Conservation (phyloP, 2,888 invertebrate genomes). For the Caenorhabditis imperialis region DNA sequence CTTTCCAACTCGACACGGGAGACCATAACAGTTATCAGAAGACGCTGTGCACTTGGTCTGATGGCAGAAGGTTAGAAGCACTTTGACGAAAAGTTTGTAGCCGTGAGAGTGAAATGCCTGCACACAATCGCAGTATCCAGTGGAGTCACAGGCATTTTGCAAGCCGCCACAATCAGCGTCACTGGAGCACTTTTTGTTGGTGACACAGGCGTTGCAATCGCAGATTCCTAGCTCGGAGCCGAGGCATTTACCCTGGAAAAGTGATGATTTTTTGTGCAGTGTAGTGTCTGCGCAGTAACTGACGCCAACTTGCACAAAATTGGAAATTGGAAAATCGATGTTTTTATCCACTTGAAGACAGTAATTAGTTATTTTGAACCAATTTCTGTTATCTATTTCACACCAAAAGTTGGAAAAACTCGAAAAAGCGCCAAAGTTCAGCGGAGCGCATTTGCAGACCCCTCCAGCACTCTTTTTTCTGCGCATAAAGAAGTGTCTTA, state of each 20-base stretch:
- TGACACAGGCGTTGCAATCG: conserved; percentile 49
- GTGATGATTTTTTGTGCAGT: too few species aligned
- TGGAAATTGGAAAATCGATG: too few species aligned
- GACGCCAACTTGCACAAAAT: too few species aligned
- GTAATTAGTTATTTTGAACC: too few species aligned
- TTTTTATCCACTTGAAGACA: too few species aligned
- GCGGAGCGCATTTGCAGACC: too few species aligned
- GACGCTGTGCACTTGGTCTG: conserved; percentile 32
- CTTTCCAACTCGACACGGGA: conserved; percentile 42
- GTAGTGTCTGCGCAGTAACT: too few species aligned
- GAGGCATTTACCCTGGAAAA: conserved; percentile 43
- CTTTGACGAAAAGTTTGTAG: conserved; percentile 42
- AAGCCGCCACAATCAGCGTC: conserved; percentile 53
- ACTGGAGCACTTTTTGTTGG: conserved; percentile 21
- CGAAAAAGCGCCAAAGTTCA: too few species aligned
- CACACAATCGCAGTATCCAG: conserved; percentile 48
- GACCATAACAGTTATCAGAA: conserved; percentile 44
- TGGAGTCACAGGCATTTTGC: conserved; percentile 25
- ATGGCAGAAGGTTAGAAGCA: conserved; percentile 45
- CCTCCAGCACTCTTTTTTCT: too few species aligned
- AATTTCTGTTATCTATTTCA: too few species aligned
- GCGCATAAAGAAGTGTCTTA: conserved; percentile 12
- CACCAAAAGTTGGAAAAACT: too few species aligned
- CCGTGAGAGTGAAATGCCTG: conserved; percentile 48
- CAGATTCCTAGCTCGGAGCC: conserved; percentile 46